Evolutionary conservation across 2,797 vertebrate species (phyloP), one percentile per base, ranked within the genome.

Genomic region (Anableps anableps): DNA sequence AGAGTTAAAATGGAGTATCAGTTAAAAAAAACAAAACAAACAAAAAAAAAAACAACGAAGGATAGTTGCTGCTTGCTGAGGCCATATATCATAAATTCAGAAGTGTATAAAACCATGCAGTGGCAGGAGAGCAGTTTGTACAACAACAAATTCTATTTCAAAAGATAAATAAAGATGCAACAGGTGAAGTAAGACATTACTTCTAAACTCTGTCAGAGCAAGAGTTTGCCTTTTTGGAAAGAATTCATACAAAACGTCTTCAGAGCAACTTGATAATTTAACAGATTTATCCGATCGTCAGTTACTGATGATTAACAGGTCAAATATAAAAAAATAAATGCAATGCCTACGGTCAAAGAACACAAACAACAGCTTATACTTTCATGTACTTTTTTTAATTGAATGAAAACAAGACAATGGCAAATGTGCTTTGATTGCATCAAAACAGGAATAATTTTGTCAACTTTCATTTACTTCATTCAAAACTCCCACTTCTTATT

Each of bases 241-340:
- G 23, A 78, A 70, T 48, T 78, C 74, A 62, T 16, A 74, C 74
- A 45, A 77, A 86, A 68, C 19, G 4, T 41, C 31, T 62, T 13
- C 16, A 66, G 36, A 68, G 36, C 10, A 68, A 38, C 64, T 41
- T 41, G 21, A 68, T 11, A 41, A 36, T 26, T 41, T 66, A 66
- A 34, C 62, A 4, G 62, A 23, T 36, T 38, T 38, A 66, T 16
- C 60, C 17, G 78, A 43, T 6, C 7, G 4, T 62, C 31, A 34
- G 8, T 34, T 34, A 34, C 7, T 62, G 31, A 2, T 17, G 36
- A 21, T 66, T 5, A 68, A 26, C 21, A 23, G 3, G 19, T 66
- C 34, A 23, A 38, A 66, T 38, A 64, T 19, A 29, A 6, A n/a
- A 55, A 58, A 58, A 58, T 13, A 29, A 29, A 17, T 13, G 3